phyloP scores from a whole-genome alignment of 2,888 invertebrate genomes.

The Rhagonycha fulva region DNA sequence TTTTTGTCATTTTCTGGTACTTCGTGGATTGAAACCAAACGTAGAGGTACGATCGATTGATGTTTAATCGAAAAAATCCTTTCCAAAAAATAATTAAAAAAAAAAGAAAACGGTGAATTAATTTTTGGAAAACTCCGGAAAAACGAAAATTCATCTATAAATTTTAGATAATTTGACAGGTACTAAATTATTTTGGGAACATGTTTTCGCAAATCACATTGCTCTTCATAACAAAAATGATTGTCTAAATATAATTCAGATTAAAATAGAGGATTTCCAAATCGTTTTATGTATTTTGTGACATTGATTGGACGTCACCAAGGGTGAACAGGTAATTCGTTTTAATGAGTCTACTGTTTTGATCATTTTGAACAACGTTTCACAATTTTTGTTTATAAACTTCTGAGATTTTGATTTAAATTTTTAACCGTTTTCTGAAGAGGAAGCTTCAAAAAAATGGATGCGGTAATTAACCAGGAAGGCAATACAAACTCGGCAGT shows the following conservation, averaged over 20 bases:
- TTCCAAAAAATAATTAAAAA: not conserved
- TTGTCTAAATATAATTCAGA: not conserved
- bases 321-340: not conserved
- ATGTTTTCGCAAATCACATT: not conserved
- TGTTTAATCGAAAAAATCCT: not conserved
- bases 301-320: not conserved
- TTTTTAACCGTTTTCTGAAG: no score
- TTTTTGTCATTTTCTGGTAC: no score
- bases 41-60: not conserved
- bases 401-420: no score
- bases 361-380: not conserved
- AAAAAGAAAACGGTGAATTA: not conserved
- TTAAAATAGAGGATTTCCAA: not conserved
- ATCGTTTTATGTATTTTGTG: not conserved
- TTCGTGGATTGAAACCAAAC: no score
- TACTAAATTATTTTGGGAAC: not conserved
- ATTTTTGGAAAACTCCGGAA: not conserved
- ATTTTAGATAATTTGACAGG: not conserved
- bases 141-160: not conserved
- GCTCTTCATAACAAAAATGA: not conserved
- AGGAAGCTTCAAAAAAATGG: no score
- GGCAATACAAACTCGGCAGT: not conserved
- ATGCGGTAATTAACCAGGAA: not conserved
- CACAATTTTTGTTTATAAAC: no score
- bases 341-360: not conserved